Percentiles rank a stretch among this genome's conserved stretches.
phyloP scores from a whole-genome alignment of 2,797 vertebrate species.

The Podarcis lilfordi region DNA sequence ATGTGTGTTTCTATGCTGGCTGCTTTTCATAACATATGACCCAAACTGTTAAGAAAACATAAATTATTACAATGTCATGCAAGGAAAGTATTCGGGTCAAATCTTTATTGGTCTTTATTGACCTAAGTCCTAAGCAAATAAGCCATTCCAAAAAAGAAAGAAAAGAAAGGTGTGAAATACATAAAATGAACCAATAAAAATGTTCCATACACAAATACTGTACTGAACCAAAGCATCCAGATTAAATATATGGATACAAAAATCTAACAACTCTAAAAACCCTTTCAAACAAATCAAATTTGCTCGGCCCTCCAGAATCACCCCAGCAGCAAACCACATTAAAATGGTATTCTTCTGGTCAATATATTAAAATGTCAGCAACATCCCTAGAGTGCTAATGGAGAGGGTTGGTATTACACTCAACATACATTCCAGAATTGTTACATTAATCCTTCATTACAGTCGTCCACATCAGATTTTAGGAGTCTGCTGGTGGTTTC shows the following conservation, averaged over 20 bases:
- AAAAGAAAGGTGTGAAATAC: background rate
- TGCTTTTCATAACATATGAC: slow-evolving; percentile 9
- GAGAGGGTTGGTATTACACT: background rate
- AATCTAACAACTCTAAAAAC: background rate
- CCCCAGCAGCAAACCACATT: background rate
- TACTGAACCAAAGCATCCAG: background rate
- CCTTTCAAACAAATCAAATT: background rate
- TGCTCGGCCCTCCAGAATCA: background rate
- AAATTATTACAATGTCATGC: background rate
- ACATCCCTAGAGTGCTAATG: background rate
- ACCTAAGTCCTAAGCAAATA: background rate
- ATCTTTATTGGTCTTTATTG: background rate
- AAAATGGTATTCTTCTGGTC: slow-evolving; percentile 13
- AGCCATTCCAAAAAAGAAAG: background rate
- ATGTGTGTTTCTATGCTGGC: background rate
- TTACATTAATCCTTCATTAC: background rate
- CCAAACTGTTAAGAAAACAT: slow-evolving; percentile 13
- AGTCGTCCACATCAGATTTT: background rate
- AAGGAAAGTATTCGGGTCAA: background rate
- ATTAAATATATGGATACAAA: background rate
- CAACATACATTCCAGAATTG: slow-evolving; percentile 9
- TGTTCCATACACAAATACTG: background rate
- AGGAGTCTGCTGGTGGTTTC: background rate
- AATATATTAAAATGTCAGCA: background rate
- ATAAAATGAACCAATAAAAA: background rate